Percentiles rank a stretch among this genome's conserved stretches.
These are phyloP conservation scores for Macroglossus sobrinus DNA, from an alignment of 2,113 vertebrate genomes.

Conservation along the genomic window DNA sequence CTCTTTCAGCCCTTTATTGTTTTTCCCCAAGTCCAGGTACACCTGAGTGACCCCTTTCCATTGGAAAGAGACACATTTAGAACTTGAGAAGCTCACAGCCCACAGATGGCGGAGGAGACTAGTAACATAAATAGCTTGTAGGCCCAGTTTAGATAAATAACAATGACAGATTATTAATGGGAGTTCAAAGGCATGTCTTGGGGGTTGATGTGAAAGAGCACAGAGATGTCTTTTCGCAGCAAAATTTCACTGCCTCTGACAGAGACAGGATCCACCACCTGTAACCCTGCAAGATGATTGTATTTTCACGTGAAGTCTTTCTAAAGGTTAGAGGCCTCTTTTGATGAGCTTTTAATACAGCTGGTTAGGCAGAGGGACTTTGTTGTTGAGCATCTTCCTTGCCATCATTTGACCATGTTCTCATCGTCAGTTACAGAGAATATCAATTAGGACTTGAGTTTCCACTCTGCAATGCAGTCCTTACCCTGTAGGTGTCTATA, in stretches of 20 bases:
- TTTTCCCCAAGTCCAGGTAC: not conserved
- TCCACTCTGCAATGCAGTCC: not conserved
- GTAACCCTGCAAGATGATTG: not conserved
- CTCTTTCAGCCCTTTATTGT: not conserved
- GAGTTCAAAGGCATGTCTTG: not conserved
- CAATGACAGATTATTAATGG: conserved; percentile 7
- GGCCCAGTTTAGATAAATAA: conserved; percentile 15
- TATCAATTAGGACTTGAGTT: not conserved
- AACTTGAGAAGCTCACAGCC: not conserved
- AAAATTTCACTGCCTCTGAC: not conserved
- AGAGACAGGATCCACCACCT: not conserved
- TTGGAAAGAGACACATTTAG: not conserved
- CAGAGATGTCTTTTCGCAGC: not conserved
- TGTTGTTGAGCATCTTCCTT: not conserved
- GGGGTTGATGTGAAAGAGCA: not conserved
- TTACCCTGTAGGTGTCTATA: not conserved
- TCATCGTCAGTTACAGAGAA: not conserved
- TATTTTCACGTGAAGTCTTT: not conserved
- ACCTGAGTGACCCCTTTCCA: not conserved
- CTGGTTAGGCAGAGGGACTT: not conserved
- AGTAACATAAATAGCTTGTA: not conserved
- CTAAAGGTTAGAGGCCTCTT: not conserved
- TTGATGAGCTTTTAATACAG: not conserved
- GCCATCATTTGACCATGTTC: not conserved
- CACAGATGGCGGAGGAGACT: not conserved